Percentiles rank a stretch among this genome's conserved stretches.
These are phyloP conservation scores for Pelochelys cantorii DNA, from an alignment of 2,797 vertebrate species.

Conservation along the genomic window DNA sequence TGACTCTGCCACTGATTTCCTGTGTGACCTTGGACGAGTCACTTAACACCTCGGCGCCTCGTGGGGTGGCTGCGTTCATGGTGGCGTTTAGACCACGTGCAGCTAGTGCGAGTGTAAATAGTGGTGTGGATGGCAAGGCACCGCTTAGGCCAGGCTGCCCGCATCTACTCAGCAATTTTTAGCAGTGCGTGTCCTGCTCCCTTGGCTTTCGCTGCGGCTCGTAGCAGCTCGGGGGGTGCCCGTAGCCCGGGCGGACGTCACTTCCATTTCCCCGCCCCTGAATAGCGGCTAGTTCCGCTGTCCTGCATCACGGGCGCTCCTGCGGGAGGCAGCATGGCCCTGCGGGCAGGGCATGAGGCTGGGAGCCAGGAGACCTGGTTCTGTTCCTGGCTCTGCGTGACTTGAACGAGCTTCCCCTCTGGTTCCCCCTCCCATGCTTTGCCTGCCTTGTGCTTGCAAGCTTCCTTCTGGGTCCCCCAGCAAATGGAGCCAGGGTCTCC, in stretches of 20 bases:
- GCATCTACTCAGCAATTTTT: not conserved
- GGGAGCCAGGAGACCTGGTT: not conserved
- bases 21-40: fast-evolving
- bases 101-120: not conserved
- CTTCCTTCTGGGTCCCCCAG: not conserved
- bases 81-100: not conserved
- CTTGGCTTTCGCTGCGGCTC: not conserved
- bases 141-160: not conserved
- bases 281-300: not conserved
- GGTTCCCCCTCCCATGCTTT: not conserved
- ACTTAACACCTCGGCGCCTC: fast-evolving
- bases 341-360: not conserved
- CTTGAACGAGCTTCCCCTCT: not conserved
- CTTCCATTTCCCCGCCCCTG: too few relatives aligned
- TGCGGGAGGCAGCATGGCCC: not conserved
- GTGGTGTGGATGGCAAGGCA: not conserved
- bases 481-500: not conserved
- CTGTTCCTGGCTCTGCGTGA: not conserved
- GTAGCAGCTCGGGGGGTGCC: not conserved
- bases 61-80: fast-evolving
- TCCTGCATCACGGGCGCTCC: not conserved
- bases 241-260: not conserved
- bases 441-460: not conserved
- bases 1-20: not conserved
- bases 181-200: not conserved